phyloP scores from a whole-genome alignment of 2,113 vertebrate genomes.

The Azemiops feae region DNA sequence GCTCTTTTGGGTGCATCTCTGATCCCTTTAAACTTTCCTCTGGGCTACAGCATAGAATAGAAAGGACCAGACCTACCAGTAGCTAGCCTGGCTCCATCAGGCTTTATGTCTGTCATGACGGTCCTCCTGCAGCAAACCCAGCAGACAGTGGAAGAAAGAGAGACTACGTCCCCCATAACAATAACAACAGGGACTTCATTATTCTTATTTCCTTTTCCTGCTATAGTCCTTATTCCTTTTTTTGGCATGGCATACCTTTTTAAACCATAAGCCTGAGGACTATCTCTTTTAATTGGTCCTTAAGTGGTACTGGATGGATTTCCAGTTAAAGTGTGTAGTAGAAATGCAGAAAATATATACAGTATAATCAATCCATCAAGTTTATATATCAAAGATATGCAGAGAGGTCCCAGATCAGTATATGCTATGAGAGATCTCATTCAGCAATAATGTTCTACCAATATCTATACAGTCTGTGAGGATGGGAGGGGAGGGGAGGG shows the following conservation, averaged over 20 bases:
- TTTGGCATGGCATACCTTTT: not conserved
- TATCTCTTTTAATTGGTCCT: not conserved
- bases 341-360: not conserved
- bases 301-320: not conserved
- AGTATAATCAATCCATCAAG: not conserved
- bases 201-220: not conserved
- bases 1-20: not conserved
- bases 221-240: not conserved
- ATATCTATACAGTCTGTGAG: not conserved
- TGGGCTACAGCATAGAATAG: not conserved
- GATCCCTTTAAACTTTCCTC: not conserved
- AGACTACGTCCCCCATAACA: not conserved
- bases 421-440: not conserved
- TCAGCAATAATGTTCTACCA: constrained; percentile 1
- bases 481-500: not conserved
- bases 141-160: not conserved
- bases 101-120: not conserved
- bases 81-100: not conserved
- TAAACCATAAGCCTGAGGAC: not conserved
- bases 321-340: not conserved
- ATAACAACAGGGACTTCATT: not conserved
- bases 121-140: not conserved
- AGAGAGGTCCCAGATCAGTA: not conserved
- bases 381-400: not conserved
- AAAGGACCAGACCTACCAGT: not conserved